phyloP scores from a whole-genome alignment of 1,140 invertebrate genomes.

The Ruditapes philippinarum region DNA sequence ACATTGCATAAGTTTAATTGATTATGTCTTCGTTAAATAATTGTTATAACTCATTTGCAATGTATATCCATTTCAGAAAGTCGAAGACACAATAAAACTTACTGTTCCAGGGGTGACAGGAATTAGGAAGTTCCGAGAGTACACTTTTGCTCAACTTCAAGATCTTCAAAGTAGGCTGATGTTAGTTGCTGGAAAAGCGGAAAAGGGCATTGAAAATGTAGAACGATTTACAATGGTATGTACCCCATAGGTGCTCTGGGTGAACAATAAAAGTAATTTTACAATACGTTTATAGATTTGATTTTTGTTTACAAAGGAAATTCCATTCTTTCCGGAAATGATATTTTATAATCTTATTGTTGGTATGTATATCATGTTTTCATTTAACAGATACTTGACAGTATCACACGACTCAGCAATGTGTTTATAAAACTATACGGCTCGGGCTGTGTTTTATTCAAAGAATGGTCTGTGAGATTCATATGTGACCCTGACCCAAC shows the following conservation, averaged over 20 bases:
- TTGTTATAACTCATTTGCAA: too few species aligned
- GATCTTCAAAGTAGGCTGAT: constrained; percentile 84
- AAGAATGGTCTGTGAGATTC: constrained; percentile 77
- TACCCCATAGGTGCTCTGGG: too few species aligned
- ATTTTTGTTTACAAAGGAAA: neutral
- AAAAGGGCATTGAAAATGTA: constrained; percentile 78
- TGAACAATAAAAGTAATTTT: neutral
- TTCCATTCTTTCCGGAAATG: too few species aligned
- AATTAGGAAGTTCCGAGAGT: constrained; percentile 48
- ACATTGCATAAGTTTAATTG: neutral
- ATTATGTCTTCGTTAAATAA: too few species aligned
- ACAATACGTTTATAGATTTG: neutral
- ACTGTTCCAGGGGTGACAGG: constrained; percentile 62
- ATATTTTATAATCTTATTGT: neutral
- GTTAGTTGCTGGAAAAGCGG: constrained; percentile 83
- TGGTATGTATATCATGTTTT: too few species aligned
- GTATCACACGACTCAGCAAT: constrained; percentile 76
- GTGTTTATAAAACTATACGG: constrained; percentile 77
- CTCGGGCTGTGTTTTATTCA: constrained; percentile 81
- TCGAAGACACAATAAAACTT: constrained; percentile 51
- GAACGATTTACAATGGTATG: constrained; percentile 80
- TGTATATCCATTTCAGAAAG: too few species aligned
- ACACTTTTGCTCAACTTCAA: constrained; percentile 76
- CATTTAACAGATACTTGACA: constrained; percentile 83
- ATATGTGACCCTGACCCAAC: constrained; percentile 70